phyloP scores from a whole-genome alignment of 2,888 invertebrate genomes.

The Euphydryas editha region DNA sequence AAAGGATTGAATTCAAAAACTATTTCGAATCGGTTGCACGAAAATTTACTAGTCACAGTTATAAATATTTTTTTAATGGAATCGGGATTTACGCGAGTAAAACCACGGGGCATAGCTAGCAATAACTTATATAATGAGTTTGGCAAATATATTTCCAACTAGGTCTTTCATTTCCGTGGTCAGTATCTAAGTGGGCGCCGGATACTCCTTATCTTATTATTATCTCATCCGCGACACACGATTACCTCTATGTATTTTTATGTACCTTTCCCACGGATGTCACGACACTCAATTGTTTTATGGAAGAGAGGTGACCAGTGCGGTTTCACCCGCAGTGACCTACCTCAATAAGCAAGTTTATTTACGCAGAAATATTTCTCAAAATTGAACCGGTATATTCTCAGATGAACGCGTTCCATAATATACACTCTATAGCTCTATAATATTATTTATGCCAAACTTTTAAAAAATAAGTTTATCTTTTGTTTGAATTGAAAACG shows the following conservation, averaged over 20 bases:
- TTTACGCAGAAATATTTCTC: too few species aligned
- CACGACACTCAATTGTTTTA: constrained; percentile 40
- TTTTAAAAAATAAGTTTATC: too few species aligned
- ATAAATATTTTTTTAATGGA: too few species aligned
- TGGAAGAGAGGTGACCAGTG: neutral
- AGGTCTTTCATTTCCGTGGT: constrained; percentile 43
- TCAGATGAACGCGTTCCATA: too few species aligned
- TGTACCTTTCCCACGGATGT: constrained; percentile 76
- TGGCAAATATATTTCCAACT: neutral
- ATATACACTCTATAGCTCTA: too few species aligned
- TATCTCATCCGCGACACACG: constrained; percentile 71
- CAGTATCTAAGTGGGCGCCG: constrained; percentile 69
- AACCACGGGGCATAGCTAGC: neutral
- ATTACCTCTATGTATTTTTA: constrained; percentile 43
- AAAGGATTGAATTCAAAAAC: constrained; percentile 25
- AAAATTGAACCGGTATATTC: too few species aligned
- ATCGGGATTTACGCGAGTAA: neutral
- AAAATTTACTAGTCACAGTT: neutral
- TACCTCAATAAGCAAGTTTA: too few species aligned
- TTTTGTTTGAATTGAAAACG: neutral
- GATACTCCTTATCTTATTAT: constrained; percentile 58
- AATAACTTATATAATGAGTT: neutral
- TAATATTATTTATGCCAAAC: too few species aligned
- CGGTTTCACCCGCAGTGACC: too few species aligned
- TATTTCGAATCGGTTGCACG: constrained; percentile 3